phyloP scores from a whole-genome alignment of 2,888 invertebrate species.

The Pogonocherus hispidulus region DNA sequence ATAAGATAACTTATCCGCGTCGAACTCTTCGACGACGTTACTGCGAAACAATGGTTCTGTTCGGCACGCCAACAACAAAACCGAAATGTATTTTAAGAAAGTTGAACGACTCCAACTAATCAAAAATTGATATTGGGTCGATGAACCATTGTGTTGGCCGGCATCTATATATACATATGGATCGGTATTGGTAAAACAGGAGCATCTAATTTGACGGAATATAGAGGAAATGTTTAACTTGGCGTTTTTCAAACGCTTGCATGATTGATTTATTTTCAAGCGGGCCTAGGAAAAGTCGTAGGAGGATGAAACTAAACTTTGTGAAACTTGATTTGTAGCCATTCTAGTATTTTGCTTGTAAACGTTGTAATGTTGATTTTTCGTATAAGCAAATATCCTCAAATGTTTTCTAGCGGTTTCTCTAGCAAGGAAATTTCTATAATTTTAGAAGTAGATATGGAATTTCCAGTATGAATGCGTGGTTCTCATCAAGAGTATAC shows the following conservation, averaged over 20 bases:
- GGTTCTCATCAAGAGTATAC: no score
- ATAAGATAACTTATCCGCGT: background rate
- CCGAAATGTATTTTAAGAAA: conserved; percentile 47
- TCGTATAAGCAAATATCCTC: no score
- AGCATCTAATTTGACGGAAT: conserved; percentile 25
- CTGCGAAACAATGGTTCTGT: conserved; percentile 6
- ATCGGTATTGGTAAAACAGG: conserved; percentile 27
- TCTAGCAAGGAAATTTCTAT: no score
- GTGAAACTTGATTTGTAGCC: background rate
- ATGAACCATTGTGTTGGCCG: conserved; percentile 48
- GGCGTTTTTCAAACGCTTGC: conserved; percentile 1
- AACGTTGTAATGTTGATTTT: no score
- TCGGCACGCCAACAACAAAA: conserved; percentile 3
- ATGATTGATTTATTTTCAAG: conserved; percentile 18
- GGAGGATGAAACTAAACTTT: background rate
- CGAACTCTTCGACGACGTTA: conserved; percentile 2
- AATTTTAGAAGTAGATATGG: no score
- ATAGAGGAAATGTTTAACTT: conserved; percentile 20
- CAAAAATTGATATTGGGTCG: conserved; percentile 60
- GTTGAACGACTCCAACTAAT: conserved; percentile 57
- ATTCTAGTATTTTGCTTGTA: background rate
- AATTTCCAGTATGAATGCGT: no score
- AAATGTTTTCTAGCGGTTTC: no score
- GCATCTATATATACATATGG: conserved; percentile 37
- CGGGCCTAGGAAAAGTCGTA: background rate